These are phyloP conservation scores for Anguilla megastoma DNA, from an alignment of 2,797 vertebrate genomes.

Conservation along the genomic window DNA sequence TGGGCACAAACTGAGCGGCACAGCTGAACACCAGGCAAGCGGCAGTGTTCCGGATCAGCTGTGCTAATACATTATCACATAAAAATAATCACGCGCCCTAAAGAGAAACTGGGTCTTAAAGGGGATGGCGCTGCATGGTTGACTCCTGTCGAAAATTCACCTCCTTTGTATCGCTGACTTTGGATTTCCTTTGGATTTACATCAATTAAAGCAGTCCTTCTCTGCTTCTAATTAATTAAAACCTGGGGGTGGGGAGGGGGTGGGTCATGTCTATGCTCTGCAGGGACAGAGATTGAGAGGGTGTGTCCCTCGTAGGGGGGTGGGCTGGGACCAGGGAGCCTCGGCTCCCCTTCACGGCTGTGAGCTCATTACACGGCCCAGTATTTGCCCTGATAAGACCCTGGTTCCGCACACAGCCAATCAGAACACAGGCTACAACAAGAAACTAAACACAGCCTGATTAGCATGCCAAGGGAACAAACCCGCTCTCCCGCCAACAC, in stretches of 20 bases:
- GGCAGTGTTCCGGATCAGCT: background rate
- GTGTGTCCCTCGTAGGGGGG: background rate
- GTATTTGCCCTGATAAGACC: background rate
- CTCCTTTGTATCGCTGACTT: background rate
- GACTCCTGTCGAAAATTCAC: background rate
- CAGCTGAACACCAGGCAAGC: background rate
- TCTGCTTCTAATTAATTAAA: background rate
- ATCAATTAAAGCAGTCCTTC: background rate
- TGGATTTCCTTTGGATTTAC: background rate
- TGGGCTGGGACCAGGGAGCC: background rate
- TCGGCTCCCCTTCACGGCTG: background rate
- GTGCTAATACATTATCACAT: background rate
- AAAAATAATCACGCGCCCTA: background rate
- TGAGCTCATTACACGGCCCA: background rate
- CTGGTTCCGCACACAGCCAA: background rate
- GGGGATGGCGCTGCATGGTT: background rate
- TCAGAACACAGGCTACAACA: background rate
- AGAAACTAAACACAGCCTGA: constrained; percentile 13
- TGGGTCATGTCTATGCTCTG: background rate
- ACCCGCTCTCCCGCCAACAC: background rate
- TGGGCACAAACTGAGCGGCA: background rate
- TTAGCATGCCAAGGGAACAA: constrained; percentile 11
- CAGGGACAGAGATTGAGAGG: background rate
- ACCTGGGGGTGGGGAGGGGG: background rate
- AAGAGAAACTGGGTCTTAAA: background rate